Evolutionary conservation across 2,797 vertebrate genomes (phyloP).

Genomic region (Muraenolepis orangiensis): DNA sequence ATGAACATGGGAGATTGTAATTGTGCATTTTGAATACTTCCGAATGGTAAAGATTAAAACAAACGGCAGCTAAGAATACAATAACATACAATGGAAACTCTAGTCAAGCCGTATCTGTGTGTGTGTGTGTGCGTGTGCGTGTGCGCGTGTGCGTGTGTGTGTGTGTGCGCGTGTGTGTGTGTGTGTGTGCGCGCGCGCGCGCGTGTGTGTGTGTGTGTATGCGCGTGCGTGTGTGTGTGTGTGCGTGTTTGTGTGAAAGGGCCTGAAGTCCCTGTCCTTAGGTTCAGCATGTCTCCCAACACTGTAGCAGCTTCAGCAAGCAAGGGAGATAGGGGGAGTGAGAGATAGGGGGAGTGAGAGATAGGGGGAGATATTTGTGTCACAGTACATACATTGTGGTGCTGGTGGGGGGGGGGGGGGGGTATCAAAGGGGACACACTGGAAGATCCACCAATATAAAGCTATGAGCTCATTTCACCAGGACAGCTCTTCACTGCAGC

Average conservation of each 20-base stretch:
- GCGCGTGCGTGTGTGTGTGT: too few relatives aligned
- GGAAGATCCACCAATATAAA: not conserved
- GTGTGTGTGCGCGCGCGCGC: not conserved
- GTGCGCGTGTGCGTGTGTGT: conserved; percentile 9
- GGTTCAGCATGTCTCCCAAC: not conserved
- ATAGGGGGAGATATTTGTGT: not conserved
- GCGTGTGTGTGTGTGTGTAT: not conserved
- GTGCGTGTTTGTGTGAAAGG: too few relatives aligned
- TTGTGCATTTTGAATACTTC: not conserved
- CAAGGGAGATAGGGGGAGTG: not conserved
- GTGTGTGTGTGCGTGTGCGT: not conserved
- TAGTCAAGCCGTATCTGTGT: not conserved
- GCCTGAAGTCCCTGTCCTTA: not conserved
- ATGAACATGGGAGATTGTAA: not conserved
- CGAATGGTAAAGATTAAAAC: not conserved
- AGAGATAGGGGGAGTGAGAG: not conserved
- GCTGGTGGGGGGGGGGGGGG: too few relatives aligned
- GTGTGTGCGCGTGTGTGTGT: conserved; percentile 8
- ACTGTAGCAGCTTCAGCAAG: not conserved
- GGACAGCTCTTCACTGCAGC: not conserved
- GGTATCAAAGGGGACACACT: not conserved
- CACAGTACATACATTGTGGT: not conserved
- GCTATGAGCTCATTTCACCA: not conserved
- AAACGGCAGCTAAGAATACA: not conserved
- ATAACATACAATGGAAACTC: not conserved